phyloP scores from a whole-genome alignment of 2,888 invertebrate genomes.

The Ectemnius continuus region DNA sequence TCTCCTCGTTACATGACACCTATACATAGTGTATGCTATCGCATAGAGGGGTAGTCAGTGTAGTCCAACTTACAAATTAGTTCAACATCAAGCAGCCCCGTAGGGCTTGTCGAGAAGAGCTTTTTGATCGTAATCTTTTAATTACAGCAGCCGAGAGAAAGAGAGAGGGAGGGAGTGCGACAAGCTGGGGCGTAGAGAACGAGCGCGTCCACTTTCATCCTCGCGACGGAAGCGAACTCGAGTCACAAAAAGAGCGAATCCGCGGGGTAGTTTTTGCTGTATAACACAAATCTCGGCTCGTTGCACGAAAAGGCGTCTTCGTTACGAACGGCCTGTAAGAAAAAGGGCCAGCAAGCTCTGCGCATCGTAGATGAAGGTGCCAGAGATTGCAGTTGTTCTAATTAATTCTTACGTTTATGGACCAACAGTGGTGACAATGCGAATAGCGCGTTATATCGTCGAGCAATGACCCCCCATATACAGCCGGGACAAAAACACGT shows the following conservation, averaged over 20 bases:
- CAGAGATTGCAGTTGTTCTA: constrained; percentile 19
- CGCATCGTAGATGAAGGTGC: background rate
- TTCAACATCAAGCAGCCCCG: constrained; percentile 32
- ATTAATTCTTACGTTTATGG: constrained; percentile 42
- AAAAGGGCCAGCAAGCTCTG: background rate
- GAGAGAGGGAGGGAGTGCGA: background rate
- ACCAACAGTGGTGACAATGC: constrained; percentile 18
- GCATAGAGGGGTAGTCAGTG: constrained; percentile 1
- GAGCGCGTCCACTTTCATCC: background rate
- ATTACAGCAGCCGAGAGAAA: constrained; percentile 33
- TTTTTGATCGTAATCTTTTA: constrained; percentile 57
- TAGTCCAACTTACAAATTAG: constrained; percentile 49
- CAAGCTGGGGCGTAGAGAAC: background rate
- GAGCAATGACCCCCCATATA: background rate
- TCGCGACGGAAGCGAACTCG: constrained; percentile 5
- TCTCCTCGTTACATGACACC: constrained; percentile 26
- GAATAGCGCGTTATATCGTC: constrained; percentile 18
- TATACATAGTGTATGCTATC: background rate
- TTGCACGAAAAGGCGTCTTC: constrained; percentile 11
- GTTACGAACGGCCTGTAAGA: background rate
- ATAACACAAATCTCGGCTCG: constrained; percentile 3
- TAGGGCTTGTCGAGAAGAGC: constrained; percentile 17
- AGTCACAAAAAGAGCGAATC: constrained; percentile 28
- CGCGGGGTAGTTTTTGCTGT: background rate
- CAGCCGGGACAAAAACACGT: constrained; percentile 29